Percentiles rank a stretch among this genome's conserved stretches.
Conservation (phyloP, 2,888 invertebrate species). For the Atrina japonica region DNA sequence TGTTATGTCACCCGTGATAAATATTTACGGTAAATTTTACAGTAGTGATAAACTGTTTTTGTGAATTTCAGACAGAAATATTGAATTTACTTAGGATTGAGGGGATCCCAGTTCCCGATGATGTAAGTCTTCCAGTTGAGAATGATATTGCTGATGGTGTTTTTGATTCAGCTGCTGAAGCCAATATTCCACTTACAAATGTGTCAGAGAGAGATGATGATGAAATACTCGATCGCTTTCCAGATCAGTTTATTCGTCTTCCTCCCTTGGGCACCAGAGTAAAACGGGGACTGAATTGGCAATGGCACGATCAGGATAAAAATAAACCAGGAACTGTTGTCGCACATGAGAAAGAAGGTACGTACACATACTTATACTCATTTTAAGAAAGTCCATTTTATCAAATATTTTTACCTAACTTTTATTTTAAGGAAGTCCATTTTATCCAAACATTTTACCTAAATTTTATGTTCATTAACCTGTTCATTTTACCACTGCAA, state of each 20-base stretch:
- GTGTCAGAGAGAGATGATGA: neutral
- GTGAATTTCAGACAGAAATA: too few relatives aligned
- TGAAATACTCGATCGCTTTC: slow-evolving; percentile 1
- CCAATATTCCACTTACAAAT: too few relatives aligned
- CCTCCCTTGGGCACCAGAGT: slow-evolving; percentile 12
- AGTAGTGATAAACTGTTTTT: too few relatives aligned
- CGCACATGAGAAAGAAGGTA: slow-evolving; percentile 31
- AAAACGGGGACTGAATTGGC: slow-evolving; percentile 11
- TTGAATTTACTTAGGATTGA: too few relatives aligned
- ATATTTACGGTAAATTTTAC: too few relatives aligned
- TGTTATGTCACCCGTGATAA: too few relatives aligned
- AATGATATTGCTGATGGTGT: too few relatives aligned
- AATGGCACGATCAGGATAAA: slow-evolving; percentile 8
- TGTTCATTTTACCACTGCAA: too few relatives aligned
- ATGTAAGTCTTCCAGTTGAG: neutral
- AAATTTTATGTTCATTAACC: too few relatives aligned
- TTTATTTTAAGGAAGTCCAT: too few relatives aligned
- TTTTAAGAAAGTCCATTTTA: neutral
- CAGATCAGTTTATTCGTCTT: neutral
- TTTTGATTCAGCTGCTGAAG: too few relatives aligned
- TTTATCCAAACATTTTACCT: too few relatives aligned
- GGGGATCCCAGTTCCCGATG: neutral
- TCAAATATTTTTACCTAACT: neutral
- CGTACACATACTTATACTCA: neutral
- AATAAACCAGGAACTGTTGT: slow-evolving; percentile 26